These are phyloP conservation scores for Zoroaster sp. DNA, from an alignment of 53 echinoderm and acorn worm species.

Conservation along the genomic window DNA sequence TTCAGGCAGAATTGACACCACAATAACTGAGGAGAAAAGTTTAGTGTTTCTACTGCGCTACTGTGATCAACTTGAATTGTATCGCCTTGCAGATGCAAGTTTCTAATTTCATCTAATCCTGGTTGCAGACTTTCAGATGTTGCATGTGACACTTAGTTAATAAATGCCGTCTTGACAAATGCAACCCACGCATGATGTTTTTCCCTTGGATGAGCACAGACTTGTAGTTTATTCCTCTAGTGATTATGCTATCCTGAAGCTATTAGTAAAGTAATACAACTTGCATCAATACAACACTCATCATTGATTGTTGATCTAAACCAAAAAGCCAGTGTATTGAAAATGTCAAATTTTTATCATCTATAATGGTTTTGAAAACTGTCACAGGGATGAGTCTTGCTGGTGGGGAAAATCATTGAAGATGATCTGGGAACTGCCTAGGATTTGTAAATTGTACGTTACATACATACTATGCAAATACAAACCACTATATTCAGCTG, in stretches of 20 bases:
- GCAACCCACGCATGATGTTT: conserved; percentile 15
- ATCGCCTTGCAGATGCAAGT: not conserved
- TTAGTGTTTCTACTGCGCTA: not conserved
- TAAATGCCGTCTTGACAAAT: conserved; percentile 6
- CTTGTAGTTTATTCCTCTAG: not conserved
- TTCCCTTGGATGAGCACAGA: not conserved
- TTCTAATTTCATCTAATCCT: conserved; percentile 4
- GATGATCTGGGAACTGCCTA: too few species aligned
- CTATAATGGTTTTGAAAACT: too few species aligned
- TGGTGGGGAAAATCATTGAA: too few species aligned
- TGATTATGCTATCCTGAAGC: not conserved
- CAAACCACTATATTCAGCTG: too few species aligned
- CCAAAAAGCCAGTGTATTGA: too few species aligned
- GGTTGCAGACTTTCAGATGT: not conserved
- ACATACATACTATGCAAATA: too few species aligned
- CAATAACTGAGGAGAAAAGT: not conserved
- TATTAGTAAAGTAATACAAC: not conserved
- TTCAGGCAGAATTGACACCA: not conserved
- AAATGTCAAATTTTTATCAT: too few species aligned
- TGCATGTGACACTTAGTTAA: not conserved
- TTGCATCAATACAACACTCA: not conserved
- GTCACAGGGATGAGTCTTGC: too few species aligned
- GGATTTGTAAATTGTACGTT: too few species aligned
- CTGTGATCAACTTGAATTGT: not conserved
- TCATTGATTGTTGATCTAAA: not conserved